Evolutionary conservation across 2,113 vertebrate species (phyloP).

Genomic region (Morone saxatilis): DNA sequence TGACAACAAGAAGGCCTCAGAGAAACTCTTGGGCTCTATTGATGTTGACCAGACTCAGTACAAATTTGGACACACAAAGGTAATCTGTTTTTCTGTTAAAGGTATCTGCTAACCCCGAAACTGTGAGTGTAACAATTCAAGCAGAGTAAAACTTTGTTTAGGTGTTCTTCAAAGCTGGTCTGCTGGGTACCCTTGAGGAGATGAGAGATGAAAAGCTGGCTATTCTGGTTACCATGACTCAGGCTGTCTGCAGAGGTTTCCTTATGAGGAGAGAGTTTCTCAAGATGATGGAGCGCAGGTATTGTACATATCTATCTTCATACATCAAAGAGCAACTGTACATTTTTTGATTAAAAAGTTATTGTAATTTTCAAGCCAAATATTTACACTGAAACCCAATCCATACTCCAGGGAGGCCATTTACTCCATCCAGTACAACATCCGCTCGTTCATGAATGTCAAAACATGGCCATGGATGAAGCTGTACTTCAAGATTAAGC

Average conservation of each 20-base stretch:
- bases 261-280: conserved; percentile 83
- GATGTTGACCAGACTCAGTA: conserved; percentile 91
- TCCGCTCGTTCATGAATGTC: conserved; percentile 89
- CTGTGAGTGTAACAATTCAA: not conserved
- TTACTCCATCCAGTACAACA: conserved; percentile 91
- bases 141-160: conserved; percentile 56
- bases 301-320: not conserved
- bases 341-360: not conserved
- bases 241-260: conserved; percentile 81
- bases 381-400: not conserved
- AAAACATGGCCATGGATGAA: conserved; percentile 90
- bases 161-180: conserved; percentile 97
- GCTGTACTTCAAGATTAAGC: conserved; percentile 87
- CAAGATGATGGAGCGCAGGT: conserved; percentile 84
- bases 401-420: conserved; percentile 85
- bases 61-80: conserved; percentile 93
- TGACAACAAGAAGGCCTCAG: conserved; percentile 91
- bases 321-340: not conserved
- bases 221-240: conserved; percentile 83
- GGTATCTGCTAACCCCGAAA: not conserved
- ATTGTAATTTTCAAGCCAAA: not conserved
- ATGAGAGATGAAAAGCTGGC: conserved; percentile 96
- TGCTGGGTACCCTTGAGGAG: conserved; percentile 93
- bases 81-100: conserved; percentile 54
- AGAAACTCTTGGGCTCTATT: conserved; percentile 90